Evolutionary conservation across 2,797 vertebrate genomes (phyloP).

Genomic region (Coracias cyanogaster): DNA sequence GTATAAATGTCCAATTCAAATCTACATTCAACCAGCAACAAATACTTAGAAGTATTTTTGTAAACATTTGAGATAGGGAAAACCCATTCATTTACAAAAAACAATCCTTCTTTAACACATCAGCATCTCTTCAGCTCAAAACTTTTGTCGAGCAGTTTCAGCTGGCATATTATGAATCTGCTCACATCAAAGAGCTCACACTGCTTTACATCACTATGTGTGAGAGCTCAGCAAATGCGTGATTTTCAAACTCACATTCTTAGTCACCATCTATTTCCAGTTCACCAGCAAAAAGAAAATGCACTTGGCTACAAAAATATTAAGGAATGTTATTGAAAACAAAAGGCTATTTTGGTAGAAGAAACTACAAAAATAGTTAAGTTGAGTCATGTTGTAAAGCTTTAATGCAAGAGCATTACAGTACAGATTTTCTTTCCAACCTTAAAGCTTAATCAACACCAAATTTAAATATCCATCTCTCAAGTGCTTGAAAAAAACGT

Average conservation of each 20-base stretch:
- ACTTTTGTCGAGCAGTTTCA: slow-evolving; percentile 48
- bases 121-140: slow-evolving; percentile 63
- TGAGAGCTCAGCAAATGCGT: slow-evolving; percentile 66
- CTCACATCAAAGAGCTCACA: slow-evolving; percentile 59
- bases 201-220: slow-evolving; percentile 27
- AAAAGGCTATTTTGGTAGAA: slow-evolving; percentile 89
- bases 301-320: slow-evolving; percentile 83
- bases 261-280: slow-evolving; percentile 71
- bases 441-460: slow-evolving; percentile 83
- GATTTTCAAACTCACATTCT: slow-evolving; percentile 58
- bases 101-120: slow-evolving; percentile 52
- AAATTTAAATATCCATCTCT: slow-evolving; percentile 81
- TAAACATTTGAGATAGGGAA: slow-evolving; percentile 79
- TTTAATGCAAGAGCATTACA: slow-evolving; percentile 84
- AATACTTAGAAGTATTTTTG: slow-evolving; percentile 80
- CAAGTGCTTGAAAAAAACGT: slow-evolving; percentile 72
- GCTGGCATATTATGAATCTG: slow-evolving; percentile 31
- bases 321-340: slow-evolving; percentile 86
- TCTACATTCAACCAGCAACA: slow-evolving; percentile 79
- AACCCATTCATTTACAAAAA: slow-evolving; percentile 68
- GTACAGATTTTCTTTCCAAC: slow-evolving; percentile 82
- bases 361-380: slow-evolving; percentile 97
- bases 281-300: slow-evolving; percentile 78
- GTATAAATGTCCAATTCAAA: slow-evolving; percentile 75
- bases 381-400: slow-evolving; percentile 86